Conservation (phyloP, 2,113 vertebrate genomes). For the Stomatorhinus ivindoensis region DNA sequence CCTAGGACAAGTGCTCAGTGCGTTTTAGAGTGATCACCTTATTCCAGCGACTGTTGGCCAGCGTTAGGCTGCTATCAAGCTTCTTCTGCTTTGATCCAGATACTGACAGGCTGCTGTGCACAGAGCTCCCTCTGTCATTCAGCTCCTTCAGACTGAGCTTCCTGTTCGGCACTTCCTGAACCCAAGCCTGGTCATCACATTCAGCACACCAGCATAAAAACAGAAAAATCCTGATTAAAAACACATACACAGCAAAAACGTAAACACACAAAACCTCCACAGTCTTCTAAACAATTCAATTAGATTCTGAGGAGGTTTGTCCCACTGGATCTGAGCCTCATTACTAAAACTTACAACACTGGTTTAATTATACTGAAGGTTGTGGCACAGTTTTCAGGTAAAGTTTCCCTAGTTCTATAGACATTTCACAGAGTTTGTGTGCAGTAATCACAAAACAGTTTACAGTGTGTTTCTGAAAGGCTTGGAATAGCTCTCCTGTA, state of each 20-base stretch:
- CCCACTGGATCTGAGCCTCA: not conserved
- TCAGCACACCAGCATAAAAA: conserved; percentile 5
- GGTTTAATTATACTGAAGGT: not conserved
- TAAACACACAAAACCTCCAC: not conserved
- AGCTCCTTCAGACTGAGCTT: conserved; percentile 72
- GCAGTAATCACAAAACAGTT: conserved; percentile 1
- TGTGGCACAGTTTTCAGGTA: not conserved
- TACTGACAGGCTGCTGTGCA: conserved; percentile 63
- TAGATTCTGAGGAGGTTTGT: not conserved
- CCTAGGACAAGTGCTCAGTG: not conserved
- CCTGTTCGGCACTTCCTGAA: conserved; percentile 70
- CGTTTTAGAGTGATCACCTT: conserved; percentile 64
- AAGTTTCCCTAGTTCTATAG: not conserved
- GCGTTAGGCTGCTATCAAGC: conserved; percentile 67
- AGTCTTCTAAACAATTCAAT: not conserved
- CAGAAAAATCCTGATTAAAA: not conserved
- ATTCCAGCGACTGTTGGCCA: conserved; percentile 74
- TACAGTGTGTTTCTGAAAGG: not conserved
- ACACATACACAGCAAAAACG: not conserved
- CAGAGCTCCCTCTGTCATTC: conserved; percentile 64
- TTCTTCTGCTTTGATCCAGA: conserved; percentile 71
- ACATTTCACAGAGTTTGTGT: not conserved
- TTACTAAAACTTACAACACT: not conserved
- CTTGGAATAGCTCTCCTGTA: not conserved
- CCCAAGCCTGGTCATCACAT: conserved; percentile 56